These are phyloP conservation scores for Tapirus terrestris DNA, from an alignment of 2,113 vertebrate genomes.

Conservation along the genomic window DNA sequence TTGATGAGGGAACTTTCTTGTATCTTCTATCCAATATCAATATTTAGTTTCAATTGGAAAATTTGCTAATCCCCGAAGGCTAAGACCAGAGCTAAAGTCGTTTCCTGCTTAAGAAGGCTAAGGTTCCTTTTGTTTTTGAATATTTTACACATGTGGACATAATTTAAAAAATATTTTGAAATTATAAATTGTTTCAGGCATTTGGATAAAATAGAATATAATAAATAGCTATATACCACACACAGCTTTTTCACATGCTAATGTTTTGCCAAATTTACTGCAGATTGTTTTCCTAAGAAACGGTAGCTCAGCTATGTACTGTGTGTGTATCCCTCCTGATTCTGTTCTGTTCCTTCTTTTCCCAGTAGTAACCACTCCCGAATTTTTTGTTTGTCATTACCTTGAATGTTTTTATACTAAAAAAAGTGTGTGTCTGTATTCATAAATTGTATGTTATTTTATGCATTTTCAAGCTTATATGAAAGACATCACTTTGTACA, in stretches of 20 bases:
- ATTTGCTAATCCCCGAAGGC: background rate
- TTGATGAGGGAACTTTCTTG: background rate
- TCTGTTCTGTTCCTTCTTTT: background rate
- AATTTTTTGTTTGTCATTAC: background rate
- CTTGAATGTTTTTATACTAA: background rate
- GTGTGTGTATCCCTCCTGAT: background rate
- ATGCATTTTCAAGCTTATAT: background rate
- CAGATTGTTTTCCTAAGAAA: background rate
- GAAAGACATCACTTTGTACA: background rate
- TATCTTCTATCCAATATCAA: background rate
- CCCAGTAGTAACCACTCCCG: background rate
- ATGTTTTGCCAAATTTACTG: conserved; percentile 27
- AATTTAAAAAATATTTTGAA: conserved; percentile 34
- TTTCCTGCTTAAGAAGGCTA: conserved; percentile 34
- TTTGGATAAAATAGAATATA: background rate
- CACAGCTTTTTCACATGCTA: background rate
- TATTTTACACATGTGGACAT: background rate
- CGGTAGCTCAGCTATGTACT: background rate
- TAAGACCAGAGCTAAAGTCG: background rate
- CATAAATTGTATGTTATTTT: background rate
- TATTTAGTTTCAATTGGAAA: conserved; percentile 12
- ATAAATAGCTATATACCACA: background rate
- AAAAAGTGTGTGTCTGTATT: background rate
- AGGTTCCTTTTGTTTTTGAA: background rate
- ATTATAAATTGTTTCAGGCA: background rate